These are phyloP conservation scores for Euschistus heros DNA, from an alignment of 1,140 invertebrate genomes.

Conservation along the genomic window DNA sequence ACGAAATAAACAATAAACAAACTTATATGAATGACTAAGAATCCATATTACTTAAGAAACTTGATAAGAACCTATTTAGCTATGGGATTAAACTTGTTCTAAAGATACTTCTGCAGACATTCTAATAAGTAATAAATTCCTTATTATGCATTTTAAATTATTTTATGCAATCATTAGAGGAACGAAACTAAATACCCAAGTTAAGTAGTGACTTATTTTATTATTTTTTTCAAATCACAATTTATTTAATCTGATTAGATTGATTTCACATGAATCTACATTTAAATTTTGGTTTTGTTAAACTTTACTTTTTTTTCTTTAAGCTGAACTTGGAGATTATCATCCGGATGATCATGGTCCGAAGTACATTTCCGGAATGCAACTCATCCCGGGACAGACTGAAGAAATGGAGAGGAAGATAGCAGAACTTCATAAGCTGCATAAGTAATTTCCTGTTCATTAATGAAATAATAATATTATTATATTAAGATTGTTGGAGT, in stretches of 20 bases:
- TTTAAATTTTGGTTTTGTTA: background rate
- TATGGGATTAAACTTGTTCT: no score
- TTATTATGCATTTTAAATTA: no score
- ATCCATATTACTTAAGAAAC: no score
- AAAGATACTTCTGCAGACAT: no score
- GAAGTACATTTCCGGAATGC: constrained; percentile 68
- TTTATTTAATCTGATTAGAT: background rate
- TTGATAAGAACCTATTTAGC: no score
- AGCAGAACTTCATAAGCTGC: constrained; percentile 81
- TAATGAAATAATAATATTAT: no score
- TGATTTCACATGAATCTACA: background rate
- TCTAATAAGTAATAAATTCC: no score
- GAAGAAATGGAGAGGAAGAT: constrained; percentile 86
- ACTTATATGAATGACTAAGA: no score
- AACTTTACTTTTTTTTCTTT: constrained; percentile 34
- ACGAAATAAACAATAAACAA: no score
- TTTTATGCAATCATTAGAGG: no score
- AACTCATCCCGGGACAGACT: constrained; percentile 70
- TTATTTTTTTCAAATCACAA: background rate
- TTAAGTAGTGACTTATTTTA: background rate
- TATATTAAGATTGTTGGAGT: no score
- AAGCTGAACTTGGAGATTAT: constrained; percentile 94
- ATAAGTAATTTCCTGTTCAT: constrained; percentile 47
- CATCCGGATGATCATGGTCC: constrained; percentile 72
- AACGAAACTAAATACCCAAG: no score